phyloP scores from a whole-genome alignment of 2,888 invertebrate species.

The Eumerus sabulonum region DNA sequence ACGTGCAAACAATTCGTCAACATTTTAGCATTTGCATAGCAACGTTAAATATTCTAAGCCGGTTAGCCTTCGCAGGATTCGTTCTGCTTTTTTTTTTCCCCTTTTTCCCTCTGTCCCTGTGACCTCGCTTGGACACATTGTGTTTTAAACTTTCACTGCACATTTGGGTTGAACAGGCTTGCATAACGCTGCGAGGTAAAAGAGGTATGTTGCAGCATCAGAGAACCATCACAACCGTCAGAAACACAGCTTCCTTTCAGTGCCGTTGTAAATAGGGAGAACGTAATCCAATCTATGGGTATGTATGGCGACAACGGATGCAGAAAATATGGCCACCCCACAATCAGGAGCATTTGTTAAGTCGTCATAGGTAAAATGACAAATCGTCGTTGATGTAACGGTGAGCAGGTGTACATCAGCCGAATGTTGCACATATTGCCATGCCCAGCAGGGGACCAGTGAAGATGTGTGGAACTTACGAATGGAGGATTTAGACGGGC shows the following conservation, averaged over 20 bases:
- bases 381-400: slow-evolving; percentile 31
- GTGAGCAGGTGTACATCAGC: slow-evolving; percentile 2
- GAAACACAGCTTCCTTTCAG: slow-evolving; percentile 21
- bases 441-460: too few relatives aligned
- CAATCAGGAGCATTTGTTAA: too few relatives aligned
- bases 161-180: too few relatives aligned
- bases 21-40: slow-evolving; percentile 40
- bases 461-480: slow-evolving; percentile 4
- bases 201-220: slow-evolving; percentile 21
- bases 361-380: too few relatives aligned
- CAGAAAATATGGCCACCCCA: slow-evolving; percentile 21
- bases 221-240: slow-evolving; percentile 26
- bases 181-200: too few relatives aligned
- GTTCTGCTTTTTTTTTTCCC: slow-evolving; percentile 1
- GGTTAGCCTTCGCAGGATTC: slow-evolving; percentile 5
- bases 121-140: slow-evolving; percentile 1
- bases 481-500: slow-evolving; percentile 2
- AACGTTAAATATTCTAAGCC: slow-evolving; percentile 40
- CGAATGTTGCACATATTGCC: too few relatives aligned
- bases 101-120: neutral
- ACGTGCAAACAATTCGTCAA: slow-evolving; percentile 21
- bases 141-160: neutral
- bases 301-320: slow-evolving; percentile 19
- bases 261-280: slow-evolving; percentile 14
- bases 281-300: too few relatives aligned